These are phyloP conservation scores for Enteromius mattozi DNA, from an alignment of 2,797 vertebrate species.

Conservation along the genomic window DNA sequence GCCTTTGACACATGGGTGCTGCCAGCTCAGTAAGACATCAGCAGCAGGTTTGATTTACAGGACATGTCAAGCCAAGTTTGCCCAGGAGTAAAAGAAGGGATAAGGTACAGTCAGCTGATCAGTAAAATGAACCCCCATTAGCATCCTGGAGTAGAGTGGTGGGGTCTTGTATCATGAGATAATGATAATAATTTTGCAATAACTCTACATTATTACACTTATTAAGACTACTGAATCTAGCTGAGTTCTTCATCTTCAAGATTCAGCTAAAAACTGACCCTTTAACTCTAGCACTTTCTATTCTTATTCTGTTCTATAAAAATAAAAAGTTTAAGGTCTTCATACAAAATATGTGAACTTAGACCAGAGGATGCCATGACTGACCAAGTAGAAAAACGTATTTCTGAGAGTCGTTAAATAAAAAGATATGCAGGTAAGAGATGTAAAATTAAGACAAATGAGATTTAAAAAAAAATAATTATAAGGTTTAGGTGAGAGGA, in stretches of 20 bases:
- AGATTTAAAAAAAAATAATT: neutral
- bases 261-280: neutral
- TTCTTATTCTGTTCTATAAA: neutral
- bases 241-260: neutral
- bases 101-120: neutral
- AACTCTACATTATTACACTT: conserved; percentile 11
- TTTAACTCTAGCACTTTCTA: neutral
- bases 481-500: neutral
- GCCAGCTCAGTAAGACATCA: neutral
- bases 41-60: conserved; percentile 26
- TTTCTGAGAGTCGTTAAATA: neutral
- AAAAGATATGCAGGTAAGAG: neutral
- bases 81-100: neutral
- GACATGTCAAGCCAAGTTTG: conserved; percentile 18
- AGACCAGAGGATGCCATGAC: neutral
- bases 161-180: neutral
- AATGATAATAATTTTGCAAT: neutral
- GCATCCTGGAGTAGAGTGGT: neutral
- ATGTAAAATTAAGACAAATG: neutral
- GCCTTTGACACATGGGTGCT: conserved; percentile 34
- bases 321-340: no score
- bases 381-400: neutral
- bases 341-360: no score
- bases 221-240: neutral
- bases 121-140: neutral